These are phyloP conservation scores for Mormyrops boulengeri DNA, from an alignment of 2,797 vertebrate species.

Conservation along the genomic window DNA sequence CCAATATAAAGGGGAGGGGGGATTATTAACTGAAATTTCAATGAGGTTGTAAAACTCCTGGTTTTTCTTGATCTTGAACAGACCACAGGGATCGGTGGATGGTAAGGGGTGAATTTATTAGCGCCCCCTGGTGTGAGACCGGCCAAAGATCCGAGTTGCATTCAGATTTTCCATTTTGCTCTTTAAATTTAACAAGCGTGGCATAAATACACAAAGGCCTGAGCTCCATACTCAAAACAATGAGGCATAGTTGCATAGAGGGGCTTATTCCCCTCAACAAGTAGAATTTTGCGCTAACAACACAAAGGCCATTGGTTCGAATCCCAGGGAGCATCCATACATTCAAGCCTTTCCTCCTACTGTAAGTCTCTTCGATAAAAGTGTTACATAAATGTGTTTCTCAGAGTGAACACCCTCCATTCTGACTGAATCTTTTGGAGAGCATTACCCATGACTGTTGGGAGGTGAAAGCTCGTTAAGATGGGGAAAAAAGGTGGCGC, in stretches of 20 bases:
- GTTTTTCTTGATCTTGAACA: not conserved
- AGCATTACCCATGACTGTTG: not conserved
- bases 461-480: not conserved
- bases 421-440: not conserved
- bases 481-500: not conserved
- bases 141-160: not conserved
- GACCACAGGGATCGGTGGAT: not conserved
- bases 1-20: not conserved
- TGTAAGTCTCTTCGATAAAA: not conserved
- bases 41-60: not conserved
- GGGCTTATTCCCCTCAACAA: not conserved
- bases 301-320: not conserved
- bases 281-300: not conserved
- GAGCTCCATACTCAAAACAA: not conserved
- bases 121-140: not conserved
- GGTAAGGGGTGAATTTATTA: not conserved
- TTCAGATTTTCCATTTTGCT: not conserved
- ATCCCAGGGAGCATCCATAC: not conserved
- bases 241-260: not conserved
- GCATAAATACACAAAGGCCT: not conserved
- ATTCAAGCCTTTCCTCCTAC: not conserved
- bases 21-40: not conserved
- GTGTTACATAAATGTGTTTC: not conserved
- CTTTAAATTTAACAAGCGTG: not conserved
- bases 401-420: not conserved